Base-by-base conservation (phyloP, 2,113 vertebrate species). In the Dascyllus trimaculatus region DNA sequence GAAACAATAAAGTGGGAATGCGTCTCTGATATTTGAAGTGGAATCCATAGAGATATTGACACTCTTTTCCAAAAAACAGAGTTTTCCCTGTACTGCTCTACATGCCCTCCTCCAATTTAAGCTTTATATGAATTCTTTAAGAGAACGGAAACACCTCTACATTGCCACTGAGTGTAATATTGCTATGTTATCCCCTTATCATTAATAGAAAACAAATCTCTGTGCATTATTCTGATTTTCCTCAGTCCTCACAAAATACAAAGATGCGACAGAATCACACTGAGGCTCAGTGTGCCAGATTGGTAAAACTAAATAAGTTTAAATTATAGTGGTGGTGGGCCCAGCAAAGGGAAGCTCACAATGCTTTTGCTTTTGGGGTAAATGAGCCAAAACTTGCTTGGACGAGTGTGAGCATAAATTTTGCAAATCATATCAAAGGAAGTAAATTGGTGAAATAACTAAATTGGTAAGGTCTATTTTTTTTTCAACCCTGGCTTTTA, bases 391-490 rank as follows among this genome's bases (percentile, higher is more conserved):
- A 74, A 54, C 57, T 67, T 73, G 54, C 18, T 57, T 45, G 29
- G 52, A 75, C n/a, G 14, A 67, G 56, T 13, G 10, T 32, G 43
- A 71, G 53, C 51, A 64, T 40, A 63, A 14, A 15, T 87, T 91
- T 81, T 26, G 25, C 11, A 78, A 84, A 81, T 73, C 15, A 48
- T 71, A 61, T 82, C n/a, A 87, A 76, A 71, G 24, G 22, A 85
- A 80, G 65, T 76, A 80, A 67, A 86, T 72, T 89, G 75, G 77
- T 82, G 69, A 89, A 92, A 86, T 86, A 82, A 88, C 71, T 75
- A 85, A 85, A 92, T 84, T 86, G 62, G 35, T 69, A 64, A 48
- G 75, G 72, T 81, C 62, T 70, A 52, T 73, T 80, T 60, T 70
- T 61, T 70, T 35, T 35, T 69, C 32, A 56, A 52, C 43, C 26